Evolutionary conservation across 2,888 invertebrate genomes (phyloP), one percentile per base, ranked within the genome.

Genomic region (Coleophora deauratella): DNA sequence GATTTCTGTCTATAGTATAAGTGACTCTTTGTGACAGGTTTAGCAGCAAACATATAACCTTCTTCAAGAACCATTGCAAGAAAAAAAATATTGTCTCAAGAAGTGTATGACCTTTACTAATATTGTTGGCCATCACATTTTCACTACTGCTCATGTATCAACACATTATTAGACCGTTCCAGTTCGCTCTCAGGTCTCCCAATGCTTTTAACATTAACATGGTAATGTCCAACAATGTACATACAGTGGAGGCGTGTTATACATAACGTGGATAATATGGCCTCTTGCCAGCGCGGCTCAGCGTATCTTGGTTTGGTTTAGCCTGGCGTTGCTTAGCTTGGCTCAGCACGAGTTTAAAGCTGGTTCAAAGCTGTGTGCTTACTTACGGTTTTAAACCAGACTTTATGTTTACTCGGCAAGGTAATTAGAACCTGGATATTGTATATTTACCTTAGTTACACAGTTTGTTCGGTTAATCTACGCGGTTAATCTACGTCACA

Each of bases 201-300:
- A 21, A 21, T 6, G 21, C 21, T 21, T 21, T 21, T 21, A 21
- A 8, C 38, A 44, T 57, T 54, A 54, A 45, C 49, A 48, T 46
- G 42, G 41, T 47, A 47, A 49, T 44, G 43, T 40, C 21, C 28
- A 37, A 27, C 32, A 43, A 37, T 35, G 44, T 43, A 36, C 35
- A 41, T 38, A 44, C 34, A 32, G 33, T 39, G 14, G 40, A 35
- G 33, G 27, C 40, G 44, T 38, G 42, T 41, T 40, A 37, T 32
- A 15, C 32, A 15, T n/a, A 35, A 43, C 43, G 35, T 42, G 44
- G 47, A 50, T n/a, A n/a, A n/a, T 52, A 52, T 62, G 59, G 60
- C 53, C 44, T 39, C 38, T 46, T 60, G 61, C 60, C 61, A 62
- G 44, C 44, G 40, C 38, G 36, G 31, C 34, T 33, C 28, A 13